A percentile compares a stretch with the other conserved stretches of the same genome.
Conservation (phyloP, 2,888 invertebrate species). For the Dolichopus griseipennis region DNA sequence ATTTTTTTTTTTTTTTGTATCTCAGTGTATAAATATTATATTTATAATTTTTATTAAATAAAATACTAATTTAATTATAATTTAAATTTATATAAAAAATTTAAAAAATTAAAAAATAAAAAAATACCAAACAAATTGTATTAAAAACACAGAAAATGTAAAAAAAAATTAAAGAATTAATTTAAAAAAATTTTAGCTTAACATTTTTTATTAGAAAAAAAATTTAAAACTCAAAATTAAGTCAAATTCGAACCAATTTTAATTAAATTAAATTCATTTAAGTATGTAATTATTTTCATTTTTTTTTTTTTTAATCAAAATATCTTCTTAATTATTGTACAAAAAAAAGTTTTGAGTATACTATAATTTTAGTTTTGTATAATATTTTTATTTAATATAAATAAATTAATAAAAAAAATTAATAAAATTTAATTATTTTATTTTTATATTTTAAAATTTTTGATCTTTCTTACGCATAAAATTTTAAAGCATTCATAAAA, state of each 20-base stretch:
- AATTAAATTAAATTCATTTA: background rate
- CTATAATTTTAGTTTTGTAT: too few relatives aligned
- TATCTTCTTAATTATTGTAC: background rate
- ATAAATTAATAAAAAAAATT: background rate
- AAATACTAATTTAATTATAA: too few relatives aligned
- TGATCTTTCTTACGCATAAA: too few relatives aligned
- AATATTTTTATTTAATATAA: too few relatives aligned
- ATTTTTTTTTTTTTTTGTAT: background rate
- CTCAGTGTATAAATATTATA: slow-evolving; percentile 2
- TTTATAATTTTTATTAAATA: background rate
- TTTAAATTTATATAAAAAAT: background rate
- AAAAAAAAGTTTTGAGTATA: too few relatives aligned
- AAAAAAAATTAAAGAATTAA: too few relatives aligned
- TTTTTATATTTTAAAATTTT: too few relatives aligned
- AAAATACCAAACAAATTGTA: slow-evolving; percentile 2
- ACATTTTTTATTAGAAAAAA: too few relatives aligned
- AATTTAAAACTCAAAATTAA: background rate
- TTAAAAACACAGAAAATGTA: background rate
- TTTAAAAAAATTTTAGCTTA: too few relatives aligned
- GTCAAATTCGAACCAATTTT: background rate
- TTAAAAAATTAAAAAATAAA: background rate
- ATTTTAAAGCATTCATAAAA: too few relatives aligned
- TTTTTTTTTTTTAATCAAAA: background rate
- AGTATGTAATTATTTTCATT: background rate
- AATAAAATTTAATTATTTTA: too few relatives aligned